Base-by-base conservation (phyloP, 1,140 invertebrate species). In the Holcopasites calliopsidis region DNA sequence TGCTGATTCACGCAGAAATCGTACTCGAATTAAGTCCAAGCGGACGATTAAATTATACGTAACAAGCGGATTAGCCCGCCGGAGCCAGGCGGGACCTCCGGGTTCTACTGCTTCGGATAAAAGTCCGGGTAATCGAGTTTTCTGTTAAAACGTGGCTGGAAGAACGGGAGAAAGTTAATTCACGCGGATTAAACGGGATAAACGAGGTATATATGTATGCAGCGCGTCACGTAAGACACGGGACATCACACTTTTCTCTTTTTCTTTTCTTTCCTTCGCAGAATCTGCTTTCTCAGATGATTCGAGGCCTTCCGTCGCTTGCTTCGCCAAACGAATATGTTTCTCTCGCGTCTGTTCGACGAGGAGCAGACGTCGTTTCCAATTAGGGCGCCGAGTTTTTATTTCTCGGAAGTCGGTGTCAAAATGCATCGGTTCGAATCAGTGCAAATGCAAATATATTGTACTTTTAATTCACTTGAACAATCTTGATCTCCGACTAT, bases 111-210 rank as follows among this genome's bases (percentile, higher is more conserved):
- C n/a, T 68, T 54, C 38, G 13, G 33, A 38, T 38, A 26, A 13
- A 50, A 18, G 18, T 38, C 23, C 18, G n/a, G 8, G 11, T 38
- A 57, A 42, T 69, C 26, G 11, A 28, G 18, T 57, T 35, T 50
- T 26, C 7, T 10, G 23, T 21, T 2, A 40, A 2, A 4, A 26
- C 26, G 23, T 13, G 18, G 6, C 31, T n/a, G n/a, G 44, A 65
- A 54, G 49, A 68, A 40, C 49, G 16, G 26, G 66, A 57, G 66
- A 69, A 69, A 69, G 66, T 69, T 69, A 55, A 69, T 69, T 69
- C 38, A n/a, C 52, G 66, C 18, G 35, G 52, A 57, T 57, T 33
- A 69, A 69, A 69, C 38, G 52, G 28, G 7, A 38, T 23, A 57
- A 69, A 69, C 33, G 52, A 54, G 31, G 35, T 50, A 54, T 42